phyloP scores from a whole-genome alignment of 2,797 vertebrate genomes.

The Lepilemur ruficaudatus region DNA sequence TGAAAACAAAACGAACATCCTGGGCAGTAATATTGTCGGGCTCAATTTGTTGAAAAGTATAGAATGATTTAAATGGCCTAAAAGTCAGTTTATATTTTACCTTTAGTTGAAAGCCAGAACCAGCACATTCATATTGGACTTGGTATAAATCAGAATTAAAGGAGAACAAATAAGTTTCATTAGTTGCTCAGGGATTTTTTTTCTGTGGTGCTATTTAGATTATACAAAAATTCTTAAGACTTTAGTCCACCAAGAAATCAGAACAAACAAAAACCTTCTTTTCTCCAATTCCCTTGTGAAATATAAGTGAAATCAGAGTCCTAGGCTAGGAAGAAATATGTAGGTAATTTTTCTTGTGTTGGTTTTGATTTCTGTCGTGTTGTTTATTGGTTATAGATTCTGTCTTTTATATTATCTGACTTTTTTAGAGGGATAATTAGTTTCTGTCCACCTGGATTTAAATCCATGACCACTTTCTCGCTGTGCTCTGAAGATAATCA shows the following conservation, averaged over 20 bases:
- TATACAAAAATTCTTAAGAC: conserved; percentile 53
- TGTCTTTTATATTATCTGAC: conserved; percentile 46
- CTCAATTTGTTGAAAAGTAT: background rate
- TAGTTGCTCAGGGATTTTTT: conserved; percentile 32
- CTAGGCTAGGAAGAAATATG: conserved; percentile 53
- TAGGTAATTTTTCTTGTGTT: conserved; percentile 63
- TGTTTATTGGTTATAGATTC: conserved; percentile 17
- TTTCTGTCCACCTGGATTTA: conserved; percentile 28
- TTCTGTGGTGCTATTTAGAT: conserved; percentile 25
- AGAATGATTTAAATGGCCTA: background rate
- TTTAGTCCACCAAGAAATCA: conserved; percentile 50
- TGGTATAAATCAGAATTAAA: conserved; percentile 46
- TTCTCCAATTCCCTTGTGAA: conserved; percentile 41
- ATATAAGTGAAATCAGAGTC: conserved; percentile 48
- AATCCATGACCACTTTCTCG: background rate
- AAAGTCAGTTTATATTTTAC: conserved; percentile 35
- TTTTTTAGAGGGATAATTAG: conserved; percentile 35
- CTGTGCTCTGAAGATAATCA: background rate
- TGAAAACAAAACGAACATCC: background rate
- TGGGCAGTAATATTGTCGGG: background rate
- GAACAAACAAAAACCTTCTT: conserved; percentile 54
- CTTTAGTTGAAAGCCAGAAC: conserved; percentile 32
- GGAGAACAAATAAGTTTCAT: conserved; percentile 20
- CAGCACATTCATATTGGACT: background rate
- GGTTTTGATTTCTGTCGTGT: conserved; percentile 53